These are phyloP conservation scores for Rhabdornis inornatus DNA, from an alignment of 2,113 vertebrate genomes.

Conservation along the genomic window DNA sequence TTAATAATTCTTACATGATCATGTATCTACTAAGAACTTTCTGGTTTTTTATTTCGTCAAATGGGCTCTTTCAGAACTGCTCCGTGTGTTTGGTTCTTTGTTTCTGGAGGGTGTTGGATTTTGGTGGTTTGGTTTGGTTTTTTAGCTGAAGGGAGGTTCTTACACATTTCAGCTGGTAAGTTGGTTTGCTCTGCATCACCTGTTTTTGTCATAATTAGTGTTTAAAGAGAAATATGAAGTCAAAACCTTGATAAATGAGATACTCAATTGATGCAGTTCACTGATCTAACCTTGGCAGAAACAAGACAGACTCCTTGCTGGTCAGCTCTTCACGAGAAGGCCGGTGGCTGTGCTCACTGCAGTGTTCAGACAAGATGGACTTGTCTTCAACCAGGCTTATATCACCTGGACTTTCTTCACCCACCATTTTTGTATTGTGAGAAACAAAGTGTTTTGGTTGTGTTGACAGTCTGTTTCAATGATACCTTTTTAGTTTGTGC, in stretches of 20 bases:
- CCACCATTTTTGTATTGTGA: not conserved
- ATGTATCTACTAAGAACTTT: not conserved
- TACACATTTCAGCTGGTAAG: not conserved
- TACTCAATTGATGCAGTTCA: not conserved
- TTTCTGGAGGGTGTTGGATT: not conserved
- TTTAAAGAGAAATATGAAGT: not conserved
- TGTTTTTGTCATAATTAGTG: not conserved
- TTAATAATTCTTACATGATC: not conserved
- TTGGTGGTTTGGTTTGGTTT: not conserved
- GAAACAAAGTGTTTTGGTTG: not conserved
- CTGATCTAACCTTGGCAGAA: not conserved
- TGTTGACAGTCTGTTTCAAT: not conserved
- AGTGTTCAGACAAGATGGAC: not conserved
- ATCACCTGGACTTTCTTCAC: not conserved
- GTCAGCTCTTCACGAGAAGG: not conserved
- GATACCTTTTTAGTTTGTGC: not conserved
- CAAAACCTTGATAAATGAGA: not conserved
- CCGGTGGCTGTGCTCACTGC: not conserved
- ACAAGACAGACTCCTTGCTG: not conserved
- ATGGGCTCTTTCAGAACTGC: not conserved
- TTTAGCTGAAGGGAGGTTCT: not conserved
- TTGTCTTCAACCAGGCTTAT: not conserved
- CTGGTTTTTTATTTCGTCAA: not conserved
- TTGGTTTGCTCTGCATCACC: not conserved
- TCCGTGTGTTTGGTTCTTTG: not conserved